Evolutionary conservation across 1,140 invertebrate genomes (phyloP).

Genomic region (Eumaeus atala): DNA sequence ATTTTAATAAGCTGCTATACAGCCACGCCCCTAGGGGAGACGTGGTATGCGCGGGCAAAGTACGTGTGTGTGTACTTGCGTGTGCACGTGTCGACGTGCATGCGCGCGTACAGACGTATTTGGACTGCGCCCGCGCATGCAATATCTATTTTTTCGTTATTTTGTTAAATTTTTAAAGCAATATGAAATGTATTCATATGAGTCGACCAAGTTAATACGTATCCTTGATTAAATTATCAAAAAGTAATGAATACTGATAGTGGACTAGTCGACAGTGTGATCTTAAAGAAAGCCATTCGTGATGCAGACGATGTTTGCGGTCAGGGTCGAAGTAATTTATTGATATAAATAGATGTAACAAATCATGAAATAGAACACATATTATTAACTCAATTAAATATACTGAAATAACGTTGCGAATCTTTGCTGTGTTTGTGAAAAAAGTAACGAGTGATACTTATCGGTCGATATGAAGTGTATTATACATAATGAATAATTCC

Average conservation of each 20-base stretch:
- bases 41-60: background rate
- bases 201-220: background rate
- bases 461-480: background rate
- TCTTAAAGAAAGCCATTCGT: background rate
- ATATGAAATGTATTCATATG: constrained; percentile 25
- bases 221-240: background rate
- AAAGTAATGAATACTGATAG: background rate
- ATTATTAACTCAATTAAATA: background rate
- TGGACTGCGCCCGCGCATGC: background rate
- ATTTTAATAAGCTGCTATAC: constrained; percentile 43
- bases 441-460: background rate
- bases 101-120: background rate
- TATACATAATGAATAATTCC: constrained; percentile 37
- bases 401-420: constrained; percentile 4
- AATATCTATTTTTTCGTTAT: background rate
- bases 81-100: background rate
- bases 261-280: constrained; percentile 6
- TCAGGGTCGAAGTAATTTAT: background rate
- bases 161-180: constrained; percentile 18
- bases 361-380: background rate
- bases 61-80: background rate
- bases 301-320: background rate
- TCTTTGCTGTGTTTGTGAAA: constrained; percentile 11
- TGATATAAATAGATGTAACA: constrained; percentile 1
- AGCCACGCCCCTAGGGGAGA: too few relatives aligned